These are phyloP conservation scores for Pharmacophagus antenor DNA, from an alignment of 2,888 invertebrate genomes.

Conservation along the genomic window DNA sequence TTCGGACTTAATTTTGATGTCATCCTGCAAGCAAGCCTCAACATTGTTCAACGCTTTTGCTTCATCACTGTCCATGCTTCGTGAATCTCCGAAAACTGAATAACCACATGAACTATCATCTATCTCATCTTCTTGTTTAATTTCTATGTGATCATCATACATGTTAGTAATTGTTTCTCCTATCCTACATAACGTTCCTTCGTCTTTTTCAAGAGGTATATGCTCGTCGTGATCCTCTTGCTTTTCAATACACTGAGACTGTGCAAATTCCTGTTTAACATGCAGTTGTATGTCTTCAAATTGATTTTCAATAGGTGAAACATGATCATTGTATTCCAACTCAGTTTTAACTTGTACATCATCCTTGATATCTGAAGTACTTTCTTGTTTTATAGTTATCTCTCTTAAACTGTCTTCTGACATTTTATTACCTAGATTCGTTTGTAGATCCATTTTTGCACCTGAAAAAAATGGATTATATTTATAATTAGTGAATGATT, in stretches of 20 bases:
- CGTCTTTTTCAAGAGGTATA: slow-evolving; percentile 10
- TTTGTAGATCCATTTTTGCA: slow-evolving; percentile 17
- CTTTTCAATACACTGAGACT: slow-evolving; percentile 3
- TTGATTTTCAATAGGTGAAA: slow-evolving; percentile 37
- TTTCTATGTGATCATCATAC: slow-evolving; percentile 35
- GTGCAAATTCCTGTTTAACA: slow-evolving; percentile 45
- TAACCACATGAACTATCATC: slow-evolving; percentile 53
- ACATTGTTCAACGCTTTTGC: slow-evolving; percentile 61
- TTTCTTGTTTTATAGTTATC: slow-evolving; percentile 41
- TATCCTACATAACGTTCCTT: background rate
- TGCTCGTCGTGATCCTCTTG: background rate
- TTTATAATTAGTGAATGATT: too few relatives aligned
- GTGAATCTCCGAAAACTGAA: slow-evolving; percentile 53
- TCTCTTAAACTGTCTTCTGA: slow-evolving; percentile 19
- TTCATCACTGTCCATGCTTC: slow-evolving; percentile 64
- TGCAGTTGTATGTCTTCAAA: slow-evolving; percentile 47
- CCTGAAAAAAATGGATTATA: slow-evolving; percentile 7
- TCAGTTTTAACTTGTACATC: slow-evolving; percentile 37
- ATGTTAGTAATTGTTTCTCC: slow-evolving; percentile 14
- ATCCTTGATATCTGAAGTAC: slow-evolving; percentile 34
- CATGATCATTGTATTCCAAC: slow-evolving; percentile 29
- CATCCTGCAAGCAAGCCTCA: slow-evolving; percentile 64
- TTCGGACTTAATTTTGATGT: slow-evolving; percentile 53
- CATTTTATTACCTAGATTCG: background rate
- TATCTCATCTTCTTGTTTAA: slow-evolving; percentile 48